Percentiles rank a stretch among this genome's conserved stretches.
These are phyloP conservation scores for Calyptommatus sinebrachiatus DNA, from an alignment of 2,113 vertebrate species.

Conservation along the genomic window DNA sequence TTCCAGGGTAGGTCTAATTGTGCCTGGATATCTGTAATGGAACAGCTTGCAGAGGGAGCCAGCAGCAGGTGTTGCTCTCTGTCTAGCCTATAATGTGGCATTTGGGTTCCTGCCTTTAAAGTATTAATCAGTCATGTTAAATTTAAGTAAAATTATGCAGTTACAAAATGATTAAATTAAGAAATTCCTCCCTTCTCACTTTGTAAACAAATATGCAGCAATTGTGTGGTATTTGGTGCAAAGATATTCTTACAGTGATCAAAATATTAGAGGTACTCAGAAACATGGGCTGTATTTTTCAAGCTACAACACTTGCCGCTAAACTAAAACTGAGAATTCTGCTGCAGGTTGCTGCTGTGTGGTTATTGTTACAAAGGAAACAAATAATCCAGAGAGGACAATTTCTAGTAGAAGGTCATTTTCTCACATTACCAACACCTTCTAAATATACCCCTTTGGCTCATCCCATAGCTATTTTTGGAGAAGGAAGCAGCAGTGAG, in stretches of 20 bases:
- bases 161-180: too few species aligned
- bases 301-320: background rate
- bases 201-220: background rate
- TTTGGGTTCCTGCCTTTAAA: background rate
- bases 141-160: background rate
- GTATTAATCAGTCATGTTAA: background rate
- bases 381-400: background rate
- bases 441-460: background rate
- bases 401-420: background rate
- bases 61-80: too few species aligned
- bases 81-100: background rate
- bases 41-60: too few species aligned
- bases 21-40: too few species aligned
- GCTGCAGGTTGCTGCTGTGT: background rate
- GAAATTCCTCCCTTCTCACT: background rate
- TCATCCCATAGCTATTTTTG: constrained; percentile 20
- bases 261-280: background rate
- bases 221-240: background rate
- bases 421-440: background rate
- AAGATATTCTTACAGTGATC: background rate
- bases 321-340: background rate
- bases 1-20: too few species aligned
- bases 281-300: background rate
- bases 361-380: background rate
- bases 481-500: constrained; percentile 24